Percentiles rank a stretch among this genome's conserved stretches.
Evolutionary conservation across 2,113 vertebrate species (phyloP).

Genomic region (Aptenodytes forsteri): DNA sequence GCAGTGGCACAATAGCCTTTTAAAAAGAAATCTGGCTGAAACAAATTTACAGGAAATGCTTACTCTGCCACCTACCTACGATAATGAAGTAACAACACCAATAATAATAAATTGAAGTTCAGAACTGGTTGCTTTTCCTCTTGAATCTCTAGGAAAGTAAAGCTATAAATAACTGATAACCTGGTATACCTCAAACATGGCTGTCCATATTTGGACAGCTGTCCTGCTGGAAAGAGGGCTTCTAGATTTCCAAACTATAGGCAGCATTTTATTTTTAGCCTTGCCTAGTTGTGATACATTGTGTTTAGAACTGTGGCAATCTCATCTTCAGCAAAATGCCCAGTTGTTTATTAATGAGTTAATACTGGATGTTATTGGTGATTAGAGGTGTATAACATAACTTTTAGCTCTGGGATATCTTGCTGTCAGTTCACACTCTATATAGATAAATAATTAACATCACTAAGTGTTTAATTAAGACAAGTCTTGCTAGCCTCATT

Average conservation of each 20-base stretch:
- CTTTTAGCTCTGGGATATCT: background rate
- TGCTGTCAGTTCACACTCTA: background rate
- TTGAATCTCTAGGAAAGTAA: background rate
- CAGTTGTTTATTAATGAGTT: background rate
- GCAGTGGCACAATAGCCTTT: background rate
- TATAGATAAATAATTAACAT: background rate
- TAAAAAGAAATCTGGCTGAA: background rate
- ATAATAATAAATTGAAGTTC: background rate
- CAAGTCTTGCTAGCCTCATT: background rate
- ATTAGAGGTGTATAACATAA: background rate
- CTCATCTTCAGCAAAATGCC: background rate
- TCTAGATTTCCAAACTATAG: background rate
- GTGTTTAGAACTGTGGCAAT: background rate
- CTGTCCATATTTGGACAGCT: background rate
- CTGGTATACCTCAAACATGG: background rate
- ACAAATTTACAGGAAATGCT: background rate
- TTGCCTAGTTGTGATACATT: background rate
- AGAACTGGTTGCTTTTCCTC: background rate
- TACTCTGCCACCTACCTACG: background rate
- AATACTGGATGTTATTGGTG: background rate
- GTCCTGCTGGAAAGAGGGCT: background rate
- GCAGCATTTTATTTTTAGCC: background rate
- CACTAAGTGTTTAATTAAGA: background rate
- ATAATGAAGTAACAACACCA: background rate
- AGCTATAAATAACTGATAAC: background rate